These are phyloP conservation scores for Sturnira hondurensis DNA, from an alignment of 2,113 vertebrate species.

Conservation along the genomic window DNA sequence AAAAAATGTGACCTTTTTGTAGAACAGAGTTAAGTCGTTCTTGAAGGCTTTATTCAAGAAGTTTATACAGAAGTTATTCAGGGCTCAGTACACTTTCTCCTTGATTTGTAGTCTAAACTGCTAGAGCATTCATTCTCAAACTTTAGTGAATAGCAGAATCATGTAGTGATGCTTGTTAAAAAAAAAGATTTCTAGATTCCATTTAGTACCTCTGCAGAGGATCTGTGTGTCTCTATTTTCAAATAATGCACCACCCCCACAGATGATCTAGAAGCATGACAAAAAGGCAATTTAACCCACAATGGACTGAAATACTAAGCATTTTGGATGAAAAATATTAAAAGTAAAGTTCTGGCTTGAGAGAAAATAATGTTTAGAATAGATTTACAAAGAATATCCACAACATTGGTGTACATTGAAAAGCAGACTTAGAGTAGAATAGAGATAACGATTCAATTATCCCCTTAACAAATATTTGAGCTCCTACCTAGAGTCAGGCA, in stretches of 20 bases:
- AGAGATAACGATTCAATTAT: not conserved
- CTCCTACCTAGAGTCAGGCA: not conserved
- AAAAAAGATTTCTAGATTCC: not conserved
- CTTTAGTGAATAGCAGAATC: not conserved
- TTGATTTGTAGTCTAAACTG: not conserved
- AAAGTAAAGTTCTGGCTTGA: not conserved
- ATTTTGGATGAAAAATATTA: not conserved
- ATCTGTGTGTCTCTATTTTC: not conserved
- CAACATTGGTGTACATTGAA: not conserved
- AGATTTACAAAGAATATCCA: not conserved
- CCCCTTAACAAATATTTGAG: not conserved
- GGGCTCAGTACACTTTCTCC: not conserved
- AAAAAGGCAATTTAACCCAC: not conserved
- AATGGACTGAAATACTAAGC: not conserved
- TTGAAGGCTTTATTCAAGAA: not conserved
- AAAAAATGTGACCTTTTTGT: not conserved
- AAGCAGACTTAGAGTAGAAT: not conserved
- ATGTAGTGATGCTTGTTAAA: not conserved
- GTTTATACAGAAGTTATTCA: not conserved
- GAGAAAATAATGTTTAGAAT: not conserved
- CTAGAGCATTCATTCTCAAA: not conserved
- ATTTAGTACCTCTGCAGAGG: not conserved
- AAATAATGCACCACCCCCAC: not conserved
- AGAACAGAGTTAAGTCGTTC: not conserved
- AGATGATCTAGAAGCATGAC: not conserved